Evolutionary conservation across 2,888 invertebrate species (phyloP).

Genomic region (Seira ritae): DNA sequence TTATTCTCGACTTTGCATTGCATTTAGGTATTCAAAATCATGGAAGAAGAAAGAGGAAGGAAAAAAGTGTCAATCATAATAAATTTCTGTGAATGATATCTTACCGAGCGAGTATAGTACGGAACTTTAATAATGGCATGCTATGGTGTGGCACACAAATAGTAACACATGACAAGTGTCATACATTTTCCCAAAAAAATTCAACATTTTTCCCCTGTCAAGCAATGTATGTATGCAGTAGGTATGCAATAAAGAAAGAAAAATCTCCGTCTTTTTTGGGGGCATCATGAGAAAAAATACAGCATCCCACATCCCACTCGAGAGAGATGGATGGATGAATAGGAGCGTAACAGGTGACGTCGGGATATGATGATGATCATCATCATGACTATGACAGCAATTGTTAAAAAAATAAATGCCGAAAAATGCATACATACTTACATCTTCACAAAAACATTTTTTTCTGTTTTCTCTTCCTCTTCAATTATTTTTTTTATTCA

Average conservation of each 20-base stretch:
- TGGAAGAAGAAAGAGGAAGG: conserved; percentile 27
- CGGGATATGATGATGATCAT: not conserved
- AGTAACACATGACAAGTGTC: conserved; percentile 62
- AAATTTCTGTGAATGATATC: too few species aligned
- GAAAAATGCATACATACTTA: too few species aligned
- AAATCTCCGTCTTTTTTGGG: not conserved
- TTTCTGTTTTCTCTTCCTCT: conserved; percentile 6
- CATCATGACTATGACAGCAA: not conserved
- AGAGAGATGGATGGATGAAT: not conserved
- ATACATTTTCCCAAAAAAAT: conserved; percentile 39
- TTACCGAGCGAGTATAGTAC: too few species aligned
- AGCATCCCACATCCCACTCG: not conserved
- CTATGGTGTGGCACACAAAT: too few species aligned
- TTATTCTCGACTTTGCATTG: not conserved
- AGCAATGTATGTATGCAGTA: conserved; percentile 52
- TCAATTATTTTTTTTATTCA: conserved; percentile 27
- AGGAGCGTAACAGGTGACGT: conserved; percentile 21
- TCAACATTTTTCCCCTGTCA: conserved; percentile 43
- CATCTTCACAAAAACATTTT: too few species aligned
- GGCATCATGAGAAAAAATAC: conserved; percentile 22
- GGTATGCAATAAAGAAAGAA: conserved; percentile 7
- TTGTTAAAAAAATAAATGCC: not conserved
- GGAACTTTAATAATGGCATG: too few species aligned
- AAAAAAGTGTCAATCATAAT: conserved; percentile 59
- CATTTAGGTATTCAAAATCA: not conserved